Base-by-base conservation (phyloP, 1,140 invertebrate genomes). In the Himalopsyche phryganea region DNA sequence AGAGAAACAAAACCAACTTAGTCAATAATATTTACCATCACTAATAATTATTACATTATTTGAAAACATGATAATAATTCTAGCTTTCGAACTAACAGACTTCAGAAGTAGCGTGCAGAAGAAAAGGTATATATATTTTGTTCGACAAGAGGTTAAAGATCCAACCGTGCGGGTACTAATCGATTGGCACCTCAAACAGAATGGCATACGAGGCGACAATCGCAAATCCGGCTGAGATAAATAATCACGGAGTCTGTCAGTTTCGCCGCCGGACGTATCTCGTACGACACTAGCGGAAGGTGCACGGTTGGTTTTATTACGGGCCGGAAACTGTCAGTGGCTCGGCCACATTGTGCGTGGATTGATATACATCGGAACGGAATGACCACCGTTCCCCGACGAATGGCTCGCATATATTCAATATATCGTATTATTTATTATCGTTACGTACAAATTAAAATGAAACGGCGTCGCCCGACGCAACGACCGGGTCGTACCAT, bases 321-420 rank as follows among this genome's bases (percentile, higher is more conserved):
- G 20, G 13, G 38, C 33, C n/a, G 17, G 40, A 11, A 44, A 44
- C 51, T 23, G 32, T 33, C 41, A 32, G 46, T 32, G 51, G 51
- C 51, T 44, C 40, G 40, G 41, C 51, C 41, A 44, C 46, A 46
- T 54, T 54, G 51, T 53, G 51, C 51, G 51, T 53, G 13, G 20
- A 53, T 45, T 32, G 41, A 53, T 44, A 54, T 46, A 50, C 32
- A 33, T 1, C 19, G 10, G 48, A 50, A 36, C 17, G 15, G 35
- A 36, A 19, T 33, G 9, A 46, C 13, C 44, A 19, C 44, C 13
- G 23, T 28, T 28, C 23, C 23, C 3, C 9, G 15, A 23, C n/a
- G 15, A 50, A 11, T 36, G 19, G 15, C 15, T 50, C 13, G 14
- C 35, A 50, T 36, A n/a, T 13, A 14, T 15, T 28, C 23, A 28